phyloP scores from a whole-genome alignment of 2,113 vertebrate species.

The Amphiprion percula region DNA sequence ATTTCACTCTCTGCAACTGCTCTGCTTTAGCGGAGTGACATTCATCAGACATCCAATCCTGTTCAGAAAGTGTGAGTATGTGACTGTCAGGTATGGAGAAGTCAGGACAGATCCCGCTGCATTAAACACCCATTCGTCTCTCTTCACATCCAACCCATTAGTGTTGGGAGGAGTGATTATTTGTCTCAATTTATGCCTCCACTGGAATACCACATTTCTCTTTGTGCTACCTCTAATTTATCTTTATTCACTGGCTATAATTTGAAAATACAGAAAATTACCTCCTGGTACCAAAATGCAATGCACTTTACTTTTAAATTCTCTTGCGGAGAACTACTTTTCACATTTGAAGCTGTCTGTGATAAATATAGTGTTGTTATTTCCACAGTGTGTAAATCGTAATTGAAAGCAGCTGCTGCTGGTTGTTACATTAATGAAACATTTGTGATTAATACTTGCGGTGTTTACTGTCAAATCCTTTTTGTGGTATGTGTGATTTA shows the following conservation, averaged over 20 bases:
- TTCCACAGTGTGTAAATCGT: slow-evolving; percentile 10
- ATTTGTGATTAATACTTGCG: slow-evolving; percentile 4
- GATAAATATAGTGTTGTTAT: not conserved
- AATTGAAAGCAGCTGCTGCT: slow-evolving; percentile 32
- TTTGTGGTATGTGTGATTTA: slow-evolving; percentile 15
- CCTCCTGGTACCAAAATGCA: not conserved
- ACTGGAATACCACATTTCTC: not conserved
- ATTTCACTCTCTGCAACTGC: slow-evolving; percentile 28
- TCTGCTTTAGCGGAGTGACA: slow-evolving; percentile 47
- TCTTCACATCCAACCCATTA: slow-evolving; percentile 4
- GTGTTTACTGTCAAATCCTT: not conserved
- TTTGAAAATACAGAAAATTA: not conserved
- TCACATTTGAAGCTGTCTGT: slow-evolving; percentile 16
- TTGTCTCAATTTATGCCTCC: slow-evolving; percentile 27
- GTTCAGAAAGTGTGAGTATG: not conserved
- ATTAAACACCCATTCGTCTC: slow-evolving; percentile 17
- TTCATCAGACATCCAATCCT: slow-evolving; percentile 42
- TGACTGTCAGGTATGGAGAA: slow-evolving; percentile 16
- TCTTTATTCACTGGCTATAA: not conserved
- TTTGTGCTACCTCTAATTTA: not conserved
- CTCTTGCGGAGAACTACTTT: not conserved
- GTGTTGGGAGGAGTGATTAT: not conserved
- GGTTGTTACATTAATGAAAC: not conserved
- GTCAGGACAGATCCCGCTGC: not conserved
- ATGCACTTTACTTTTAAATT: not conserved